Evolutionary conservation across 2,797 vertebrate genomes (phyloP).

Genomic region (Bovichtus diacanthus): DNA sequence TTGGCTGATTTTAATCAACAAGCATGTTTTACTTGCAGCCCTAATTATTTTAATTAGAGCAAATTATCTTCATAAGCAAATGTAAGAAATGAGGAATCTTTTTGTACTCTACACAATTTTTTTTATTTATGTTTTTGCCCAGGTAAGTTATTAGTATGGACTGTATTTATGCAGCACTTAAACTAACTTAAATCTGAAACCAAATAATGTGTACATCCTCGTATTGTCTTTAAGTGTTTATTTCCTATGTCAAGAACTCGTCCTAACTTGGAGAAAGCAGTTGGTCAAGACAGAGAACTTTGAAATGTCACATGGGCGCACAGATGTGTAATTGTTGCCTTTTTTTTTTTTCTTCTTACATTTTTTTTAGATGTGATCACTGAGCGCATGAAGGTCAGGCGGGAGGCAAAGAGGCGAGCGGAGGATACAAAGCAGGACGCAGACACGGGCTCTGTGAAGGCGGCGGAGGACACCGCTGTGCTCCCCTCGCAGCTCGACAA

Average conservation of each 20-base stretch:
- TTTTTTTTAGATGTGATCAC: slow-evolving; percentile 92
- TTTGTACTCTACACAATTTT: too few relatives aligned
- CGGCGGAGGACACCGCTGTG: slow-evolving; percentile 64
- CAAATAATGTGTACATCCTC: background rate
- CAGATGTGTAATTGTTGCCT: background rate
- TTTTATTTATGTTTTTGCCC: background rate
- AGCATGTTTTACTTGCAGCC: background rate
- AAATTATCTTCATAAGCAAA: background rate
- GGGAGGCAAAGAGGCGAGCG: slow-evolving; percentile 80
- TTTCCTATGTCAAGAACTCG: background rate
- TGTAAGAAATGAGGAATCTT: background rate
- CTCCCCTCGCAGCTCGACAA: slow-evolving; percentile 48
- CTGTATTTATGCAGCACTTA: background rate
- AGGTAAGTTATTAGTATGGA: background rate
- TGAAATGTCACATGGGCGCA: background rate
- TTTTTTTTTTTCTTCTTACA: background rate
- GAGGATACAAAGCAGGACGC: slow-evolving; percentile 82
- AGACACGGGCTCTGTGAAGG: slow-evolving; percentile 72
- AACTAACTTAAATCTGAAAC: background rate
- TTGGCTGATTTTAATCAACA: background rate
- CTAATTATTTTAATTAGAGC: background rate
- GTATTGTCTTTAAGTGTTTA: background rate
- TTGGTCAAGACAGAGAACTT: background rate
- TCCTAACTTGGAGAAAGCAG: background rate
- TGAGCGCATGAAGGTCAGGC: slow-evolving; percentile 88